A percentile compares a stretch with the other conserved stretches of the same genome.
These are phyloP conservation scores for Stictocephala bisonia DNA, from an alignment of 2,888 invertebrate species.

Conservation along the genomic window DNA sequence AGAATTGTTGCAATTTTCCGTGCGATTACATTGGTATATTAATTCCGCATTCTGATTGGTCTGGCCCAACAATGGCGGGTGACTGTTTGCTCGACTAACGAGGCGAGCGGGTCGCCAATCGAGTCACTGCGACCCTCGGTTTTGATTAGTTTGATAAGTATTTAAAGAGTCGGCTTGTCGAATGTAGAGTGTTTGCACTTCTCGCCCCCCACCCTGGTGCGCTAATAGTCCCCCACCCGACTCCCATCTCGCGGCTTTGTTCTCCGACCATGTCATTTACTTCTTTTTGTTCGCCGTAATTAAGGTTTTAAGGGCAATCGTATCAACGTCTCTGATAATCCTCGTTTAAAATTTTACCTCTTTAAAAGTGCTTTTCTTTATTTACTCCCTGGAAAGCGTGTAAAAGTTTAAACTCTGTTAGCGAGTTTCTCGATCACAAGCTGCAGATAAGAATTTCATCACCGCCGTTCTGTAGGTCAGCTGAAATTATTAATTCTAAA, in stretches of 20 bases:
- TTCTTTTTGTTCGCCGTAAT: conserved; percentile 44
- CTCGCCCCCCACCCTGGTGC: background rate
- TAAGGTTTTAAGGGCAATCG: conserved; percentile 42
- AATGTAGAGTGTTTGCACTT: conserved; percentile 14
- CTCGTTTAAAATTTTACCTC: conserved; percentile 12
- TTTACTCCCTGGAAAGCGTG: background rate
- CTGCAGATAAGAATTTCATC: background rate
- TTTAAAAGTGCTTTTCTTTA: conserved; percentile 4
- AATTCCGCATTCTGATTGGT: conserved; percentile 21
- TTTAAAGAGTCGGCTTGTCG: conserved; percentile 34
- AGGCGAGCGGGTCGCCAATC: conserved; percentile 15
- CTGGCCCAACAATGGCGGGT: conserved; percentile 15
- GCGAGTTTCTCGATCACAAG: too few species aligned
- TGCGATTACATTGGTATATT: conserved; percentile 14
- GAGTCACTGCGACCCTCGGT: conserved; percentile 34
- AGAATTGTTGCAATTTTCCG: conserved; percentile 37
- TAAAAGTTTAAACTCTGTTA: background rate
- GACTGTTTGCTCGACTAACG: conserved; percentile 33
- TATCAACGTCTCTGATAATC: conserved; percentile 26
- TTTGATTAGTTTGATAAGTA: conserved; percentile 41
- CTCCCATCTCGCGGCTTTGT: conserved; percentile 10
- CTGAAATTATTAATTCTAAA: too few species aligned
- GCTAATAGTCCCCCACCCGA: background rate
- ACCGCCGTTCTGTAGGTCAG: too few species aligned
- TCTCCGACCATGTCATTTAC: conserved; percentile 37